A percentile compares a stretch with the other conserved stretches of the same genome.
Evolutionary conservation across 2,797 vertebrate species (phyloP).

Genomic region (Peromyscus eremicus): DNA sequence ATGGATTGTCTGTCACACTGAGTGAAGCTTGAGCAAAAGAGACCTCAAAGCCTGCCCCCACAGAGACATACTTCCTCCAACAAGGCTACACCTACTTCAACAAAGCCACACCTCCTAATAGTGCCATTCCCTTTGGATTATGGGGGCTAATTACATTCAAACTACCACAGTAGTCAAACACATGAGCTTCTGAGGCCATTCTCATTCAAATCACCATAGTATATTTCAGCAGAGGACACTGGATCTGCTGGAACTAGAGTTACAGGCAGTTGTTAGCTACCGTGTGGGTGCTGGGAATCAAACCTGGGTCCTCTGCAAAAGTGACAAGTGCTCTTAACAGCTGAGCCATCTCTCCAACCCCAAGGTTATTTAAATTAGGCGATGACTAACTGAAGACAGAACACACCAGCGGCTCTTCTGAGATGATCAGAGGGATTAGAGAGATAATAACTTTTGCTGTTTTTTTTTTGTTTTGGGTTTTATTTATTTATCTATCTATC

Average conservation of each 20-base stretch:
- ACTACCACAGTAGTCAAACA: background rate
- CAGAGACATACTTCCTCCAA: background rate
- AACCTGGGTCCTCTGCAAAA: background rate
- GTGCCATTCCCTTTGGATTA: background rate
- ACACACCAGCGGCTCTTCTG: background rate
- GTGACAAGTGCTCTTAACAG: background rate
- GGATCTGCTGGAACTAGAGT: background rate
- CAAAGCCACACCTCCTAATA: background rate
- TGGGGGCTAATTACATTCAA: background rate
- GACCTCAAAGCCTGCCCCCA: background rate
- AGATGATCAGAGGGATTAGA: slow-evolving; percentile 23
- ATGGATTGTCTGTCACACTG: background rate
- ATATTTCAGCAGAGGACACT: background rate
- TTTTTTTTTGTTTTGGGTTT: background rate
- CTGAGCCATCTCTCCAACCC: background rate
- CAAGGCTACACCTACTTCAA: background rate
- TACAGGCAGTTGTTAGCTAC: background rate
- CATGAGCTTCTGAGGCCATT: no score
- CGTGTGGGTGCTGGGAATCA: background rate
- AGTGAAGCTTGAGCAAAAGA: background rate
- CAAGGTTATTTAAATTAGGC: background rate
- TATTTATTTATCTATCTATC: no score
- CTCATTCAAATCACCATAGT: background rate
- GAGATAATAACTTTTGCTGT: background rate
- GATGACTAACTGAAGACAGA: background rate